These are phyloP conservation scores for Drosophila pallidifrons DNA, from an alignment of 1,140 invertebrate genomes.

Conservation along the genomic window DNA sequence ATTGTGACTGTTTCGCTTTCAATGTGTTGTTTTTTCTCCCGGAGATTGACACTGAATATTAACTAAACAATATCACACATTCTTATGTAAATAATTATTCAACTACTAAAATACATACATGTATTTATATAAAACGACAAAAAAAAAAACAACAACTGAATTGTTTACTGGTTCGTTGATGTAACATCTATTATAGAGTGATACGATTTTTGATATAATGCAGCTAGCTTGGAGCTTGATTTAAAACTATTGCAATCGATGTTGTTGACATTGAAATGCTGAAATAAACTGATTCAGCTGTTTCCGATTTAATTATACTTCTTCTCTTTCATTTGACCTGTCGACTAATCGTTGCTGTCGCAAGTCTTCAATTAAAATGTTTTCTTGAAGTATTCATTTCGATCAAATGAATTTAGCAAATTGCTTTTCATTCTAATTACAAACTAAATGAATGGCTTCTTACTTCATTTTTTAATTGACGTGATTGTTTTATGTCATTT, in stretches of 20 bases:
- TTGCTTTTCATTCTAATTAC: too few relatives aligned
- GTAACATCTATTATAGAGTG: neutral
- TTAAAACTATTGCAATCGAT: neutral
- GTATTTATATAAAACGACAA: neutral
- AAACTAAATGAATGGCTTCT: too few relatives aligned
- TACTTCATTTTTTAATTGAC: too few relatives aligned
- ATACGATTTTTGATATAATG: conserved; percentile 3
- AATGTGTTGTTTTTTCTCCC: too few relatives aligned
- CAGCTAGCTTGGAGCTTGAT: neutral
- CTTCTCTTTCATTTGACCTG: neutral
- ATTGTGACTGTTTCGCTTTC: conserved; percentile 19
- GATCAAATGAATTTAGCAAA: too few relatives aligned
- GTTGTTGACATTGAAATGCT: neutral
- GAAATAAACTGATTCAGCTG: neutral
- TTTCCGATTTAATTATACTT: conserved; percentile 1
- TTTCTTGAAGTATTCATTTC: too few relatives aligned
- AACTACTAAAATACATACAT: neutral
- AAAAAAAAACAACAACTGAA: neutral
- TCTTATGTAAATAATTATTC: conserved; percentile 1
- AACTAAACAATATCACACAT: neutral
- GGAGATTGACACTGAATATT: neutral
- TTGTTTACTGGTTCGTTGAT: neutral
- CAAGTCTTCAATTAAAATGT: neutral
- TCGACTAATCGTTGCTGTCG: neutral
- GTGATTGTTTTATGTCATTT: too few relatives aligned